Base-by-base conservation (phyloP, 2,113 vertebrate species). In the Zosterops japonicus region DNA sequence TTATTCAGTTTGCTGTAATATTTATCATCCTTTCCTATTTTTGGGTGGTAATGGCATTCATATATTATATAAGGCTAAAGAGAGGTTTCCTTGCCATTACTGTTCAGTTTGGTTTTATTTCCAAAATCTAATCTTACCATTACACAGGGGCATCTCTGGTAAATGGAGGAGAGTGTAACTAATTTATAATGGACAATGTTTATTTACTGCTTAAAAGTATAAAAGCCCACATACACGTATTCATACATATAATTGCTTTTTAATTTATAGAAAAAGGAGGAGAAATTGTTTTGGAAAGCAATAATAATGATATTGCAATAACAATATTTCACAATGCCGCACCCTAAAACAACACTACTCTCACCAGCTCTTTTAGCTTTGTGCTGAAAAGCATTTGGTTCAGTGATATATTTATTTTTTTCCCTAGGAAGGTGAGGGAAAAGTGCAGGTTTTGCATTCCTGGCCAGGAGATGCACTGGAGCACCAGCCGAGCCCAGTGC, bases 401-500 rank as follows among this genome's bases (percentile, higher is more conserved):
- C 61, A 96, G 82, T 89, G 86, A 82, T 63, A 60, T 77, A 27
- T 95, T 69, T 88, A 12, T 93, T 49, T 82, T 87, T 80, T 33
- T 56, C 71, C 82, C 88, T 63, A 92, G 85, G 88, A 82, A 77
- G 60, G 79, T 63, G 52, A 88, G 94, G 91, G 78, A 50, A 91
- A 93, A 72, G 67, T 79, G 49, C 63, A 89, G 8, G 77, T 70
- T 60, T 92, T 96, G 87, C 71, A 46, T 95, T 84, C 95, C 86
- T 87, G 94, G 92, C 23, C 87, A 96, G 94, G 80, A 67, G 87
- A 9, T 25, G 50, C 94, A 8, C 28, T 81, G 93, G 61, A 63
- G 71, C 92, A 16, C 69, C 86, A 44, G 76, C 78, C 55, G 41
- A 63, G 82, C 61, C 64, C 84, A 39, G 81, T 65, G 83, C 61